phyloP scores from a whole-genome alignment of 2,888 invertebrate genomes.

The Athalia circularis region DNA sequence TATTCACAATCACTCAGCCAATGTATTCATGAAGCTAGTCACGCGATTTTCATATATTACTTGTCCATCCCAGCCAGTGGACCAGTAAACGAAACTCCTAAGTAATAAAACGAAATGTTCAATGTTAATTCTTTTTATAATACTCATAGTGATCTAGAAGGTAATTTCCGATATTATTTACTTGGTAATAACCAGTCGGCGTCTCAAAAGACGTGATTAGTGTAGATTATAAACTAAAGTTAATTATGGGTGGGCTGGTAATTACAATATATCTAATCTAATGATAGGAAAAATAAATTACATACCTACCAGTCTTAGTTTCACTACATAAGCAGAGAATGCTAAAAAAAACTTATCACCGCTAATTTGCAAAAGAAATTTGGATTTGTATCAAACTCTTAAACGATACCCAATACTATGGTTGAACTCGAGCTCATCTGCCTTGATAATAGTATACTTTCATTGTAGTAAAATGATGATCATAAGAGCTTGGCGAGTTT shows the following conservation, averaged over 20 bases:
- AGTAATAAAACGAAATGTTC: conserved; percentile 14
- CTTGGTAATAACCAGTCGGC: conserved; percentile 56
- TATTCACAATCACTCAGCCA: conserved; percentile 6
- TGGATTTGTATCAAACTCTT: no score
- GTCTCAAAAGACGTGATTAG: conserved; percentile 62
- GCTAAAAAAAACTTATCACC: no score
- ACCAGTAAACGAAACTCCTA: conserved; percentile 18
- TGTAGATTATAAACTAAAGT: conserved; percentile 56
- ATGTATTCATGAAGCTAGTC: conserved; percentile 43
- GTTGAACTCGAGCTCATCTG: no score
- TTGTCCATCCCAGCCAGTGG: conserved; percentile 39
- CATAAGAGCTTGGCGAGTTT: no score
- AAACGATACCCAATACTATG: no score
- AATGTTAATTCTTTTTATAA: conserved; percentile 22
- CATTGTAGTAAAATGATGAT: no score
- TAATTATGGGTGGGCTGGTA: conserved; percentile 56
- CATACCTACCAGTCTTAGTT: neutral
- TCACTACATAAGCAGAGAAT: neutral
- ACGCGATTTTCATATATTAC: conserved; percentile 22
- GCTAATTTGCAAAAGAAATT: no score
- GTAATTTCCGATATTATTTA: conserved; percentile 50
- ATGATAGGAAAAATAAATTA: neutral
- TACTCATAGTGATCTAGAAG: conserved; percentile 29
- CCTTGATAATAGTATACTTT: no score
- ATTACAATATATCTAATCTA: conserved; percentile 5